Percentiles rank a stretch among this genome's conserved stretches.
These are phyloP conservation scores for Globodera ellingtonae DNA, from an alignment of 1,140 invertebrate genomes.

Conservation along the genomic window DNA sequence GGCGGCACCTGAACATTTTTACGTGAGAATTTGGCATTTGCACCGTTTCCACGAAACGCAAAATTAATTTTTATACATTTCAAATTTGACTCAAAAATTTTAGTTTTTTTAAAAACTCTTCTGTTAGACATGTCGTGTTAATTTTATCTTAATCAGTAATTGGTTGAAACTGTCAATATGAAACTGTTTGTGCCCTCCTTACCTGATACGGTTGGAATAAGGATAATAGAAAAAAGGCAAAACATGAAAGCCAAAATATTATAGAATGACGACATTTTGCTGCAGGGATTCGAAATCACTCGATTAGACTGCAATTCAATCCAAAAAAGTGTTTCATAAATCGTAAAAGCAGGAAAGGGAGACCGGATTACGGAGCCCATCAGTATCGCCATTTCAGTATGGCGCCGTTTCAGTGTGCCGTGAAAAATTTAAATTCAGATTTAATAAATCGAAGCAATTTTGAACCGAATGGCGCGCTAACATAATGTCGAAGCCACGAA, in stretches of 20 bases:
- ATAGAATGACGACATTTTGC: neutral
- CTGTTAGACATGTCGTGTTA: neutral
- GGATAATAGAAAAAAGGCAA: neutral
- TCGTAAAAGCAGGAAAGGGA: too few species aligned
- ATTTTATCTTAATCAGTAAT: neutral
- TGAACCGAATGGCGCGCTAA: too few species aligned
- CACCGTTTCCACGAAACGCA: neutral
- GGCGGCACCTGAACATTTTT: slow-evolving; percentile 59
- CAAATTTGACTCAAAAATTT: neutral
- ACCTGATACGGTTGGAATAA: neutral
- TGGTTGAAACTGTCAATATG: neutral
- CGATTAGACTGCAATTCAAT: too few species aligned
- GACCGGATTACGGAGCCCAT: too few species aligned
- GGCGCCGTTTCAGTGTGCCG: too few species aligned
- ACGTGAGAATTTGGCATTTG: neutral
- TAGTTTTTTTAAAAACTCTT: neutral
- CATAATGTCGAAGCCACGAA: too few species aligned
- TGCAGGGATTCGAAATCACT: too few species aligned
- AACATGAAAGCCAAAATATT: neutral
- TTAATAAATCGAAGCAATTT: too few species aligned
- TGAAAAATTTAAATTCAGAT: too few species aligned
- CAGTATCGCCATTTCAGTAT: too few species aligned
- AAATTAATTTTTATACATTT: neutral
- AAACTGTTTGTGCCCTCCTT: neutral
- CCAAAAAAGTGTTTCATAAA: too few species aligned